phyloP scores from a whole-genome alignment of 2,113 vertebrate species.

The Pimephales promelas region DNA sequence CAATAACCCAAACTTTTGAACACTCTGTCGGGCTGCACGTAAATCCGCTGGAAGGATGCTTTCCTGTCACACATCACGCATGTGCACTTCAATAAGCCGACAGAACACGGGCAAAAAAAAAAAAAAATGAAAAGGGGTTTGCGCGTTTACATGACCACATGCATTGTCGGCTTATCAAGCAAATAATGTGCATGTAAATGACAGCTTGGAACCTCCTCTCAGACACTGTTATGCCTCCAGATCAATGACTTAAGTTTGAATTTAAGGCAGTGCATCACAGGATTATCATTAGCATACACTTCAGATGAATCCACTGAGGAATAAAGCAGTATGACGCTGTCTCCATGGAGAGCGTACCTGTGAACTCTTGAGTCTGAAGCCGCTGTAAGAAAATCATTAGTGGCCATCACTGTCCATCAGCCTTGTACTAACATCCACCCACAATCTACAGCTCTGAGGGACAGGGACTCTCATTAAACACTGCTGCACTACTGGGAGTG shows the following conservation, averaged over 20 bases:
- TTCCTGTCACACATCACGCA: no score
- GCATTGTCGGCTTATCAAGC: no score
- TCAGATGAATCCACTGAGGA: conserved; percentile 23
- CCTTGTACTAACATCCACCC: conserved; percentile 35
- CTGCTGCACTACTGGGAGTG: not conserved
- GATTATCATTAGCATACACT: conserved; percentile 32
- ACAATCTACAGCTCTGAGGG: conserved; percentile 21
- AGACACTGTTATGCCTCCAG: not conserved
- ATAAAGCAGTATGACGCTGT: conserved; percentile 1
- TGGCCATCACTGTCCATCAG: conserved; percentile 41
- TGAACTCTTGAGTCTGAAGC: conserved; percentile 18
- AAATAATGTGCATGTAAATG: no score
- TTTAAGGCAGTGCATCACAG: not conserved
- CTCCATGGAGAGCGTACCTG: not conserved
- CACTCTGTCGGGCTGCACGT: no score
- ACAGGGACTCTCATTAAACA: conserved; percentile 41
- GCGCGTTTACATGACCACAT: no score
- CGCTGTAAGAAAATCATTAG: conserved; percentile 47
- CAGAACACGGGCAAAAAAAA: no score
- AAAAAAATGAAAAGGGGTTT: no score
- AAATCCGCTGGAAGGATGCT: no score
- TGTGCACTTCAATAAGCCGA: no score
- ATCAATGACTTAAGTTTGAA: not conserved
- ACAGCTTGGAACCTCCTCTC: not conserved
- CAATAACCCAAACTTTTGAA: not conserved